Conservation (phyloP, 1,140 invertebrate species). For the Phortica variegata region DNA sequence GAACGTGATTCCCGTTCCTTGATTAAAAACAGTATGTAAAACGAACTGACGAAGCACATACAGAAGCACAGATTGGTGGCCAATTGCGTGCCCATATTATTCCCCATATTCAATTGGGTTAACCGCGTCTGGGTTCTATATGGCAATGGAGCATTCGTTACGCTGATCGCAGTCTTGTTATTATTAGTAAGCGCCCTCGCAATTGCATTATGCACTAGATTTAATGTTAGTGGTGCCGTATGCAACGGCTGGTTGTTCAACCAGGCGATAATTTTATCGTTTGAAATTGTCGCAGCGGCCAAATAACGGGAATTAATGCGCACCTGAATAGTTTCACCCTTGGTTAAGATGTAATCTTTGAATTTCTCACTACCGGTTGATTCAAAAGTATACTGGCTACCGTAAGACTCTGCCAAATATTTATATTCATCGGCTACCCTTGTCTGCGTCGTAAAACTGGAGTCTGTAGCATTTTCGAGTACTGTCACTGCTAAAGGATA, state of each 20-base stretch:
- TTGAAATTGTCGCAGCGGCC: slow-evolving; percentile 52
- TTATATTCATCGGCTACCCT: slow-evolving; percentile 25
- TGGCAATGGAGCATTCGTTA: slow-evolving; percentile 71
- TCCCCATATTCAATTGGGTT: slow-evolving; percentile 58
- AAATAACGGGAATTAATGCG: slow-evolving; percentile 37
- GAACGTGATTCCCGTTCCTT: slow-evolving; percentile 61
- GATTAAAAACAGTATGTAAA: slow-evolving; percentile 68
- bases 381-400: slow-evolving; percentile 13
- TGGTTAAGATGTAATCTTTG: slow-evolving; percentile 25
- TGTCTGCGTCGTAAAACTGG: neutral
- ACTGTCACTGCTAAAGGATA: slow-evolving; percentile 34
- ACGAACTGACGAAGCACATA: slow-evolving; percentile 73
- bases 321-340: slow-evolving; percentile 30
- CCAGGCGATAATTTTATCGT: slow-evolving; percentile 60
- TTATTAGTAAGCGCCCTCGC: slow-evolving; percentile 40
- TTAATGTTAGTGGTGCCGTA: slow-evolving; percentile 66
- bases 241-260: slow-evolving; percentile 71
- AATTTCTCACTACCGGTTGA: slow-evolving; percentile 7
- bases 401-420: slow-evolving; percentile 22
- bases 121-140: slow-evolving; percentile 42
- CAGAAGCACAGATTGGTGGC: slow-evolving; percentile 67
- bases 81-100: slow-evolving; percentile 64
- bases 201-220: slow-evolving; percentile 65
- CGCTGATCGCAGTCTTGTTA: slow-evolving; percentile 57
- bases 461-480: slow-evolving; percentile 23